These are phyloP conservation scores for Pyrgilauda ruficollis DNA, from an alignment of 2,113 vertebrate genomes.

Conservation along the genomic window DNA sequence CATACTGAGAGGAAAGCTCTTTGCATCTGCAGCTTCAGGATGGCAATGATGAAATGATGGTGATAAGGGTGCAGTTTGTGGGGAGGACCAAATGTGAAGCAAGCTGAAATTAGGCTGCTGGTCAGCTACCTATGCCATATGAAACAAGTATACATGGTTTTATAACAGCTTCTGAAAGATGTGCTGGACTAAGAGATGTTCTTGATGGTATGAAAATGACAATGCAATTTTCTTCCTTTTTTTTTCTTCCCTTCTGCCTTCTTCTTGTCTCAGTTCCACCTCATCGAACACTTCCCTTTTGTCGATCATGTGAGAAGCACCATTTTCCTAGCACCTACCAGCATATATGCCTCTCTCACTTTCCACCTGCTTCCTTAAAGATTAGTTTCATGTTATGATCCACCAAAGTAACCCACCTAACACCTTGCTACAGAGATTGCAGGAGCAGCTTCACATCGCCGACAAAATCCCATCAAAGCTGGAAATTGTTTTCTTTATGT, in stretches of 20 bases:
- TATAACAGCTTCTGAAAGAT: neutral
- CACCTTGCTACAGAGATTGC: neutral
- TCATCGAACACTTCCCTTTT: neutral
- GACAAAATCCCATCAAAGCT: neutral
- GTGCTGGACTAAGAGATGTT: neutral
- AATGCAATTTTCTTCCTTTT: neutral
- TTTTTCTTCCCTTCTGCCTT: neutral
- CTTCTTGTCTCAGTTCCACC: neutral
- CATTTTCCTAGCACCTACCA: neutral
- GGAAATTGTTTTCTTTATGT: conserved; percentile 54
- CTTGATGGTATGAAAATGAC: neutral
- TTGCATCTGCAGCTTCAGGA: neutral
- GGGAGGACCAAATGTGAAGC: neutral
- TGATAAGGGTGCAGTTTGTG: neutral
- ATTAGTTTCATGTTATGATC: conserved; percentile 44
- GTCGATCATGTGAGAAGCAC: neutral
- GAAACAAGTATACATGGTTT: neutral
- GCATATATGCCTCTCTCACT: neutral
- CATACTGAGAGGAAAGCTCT: neutral
- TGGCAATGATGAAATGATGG: neutral
- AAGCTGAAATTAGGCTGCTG: neutral
- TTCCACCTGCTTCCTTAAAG: conserved; percentile 37
- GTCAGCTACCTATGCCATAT: neutral
- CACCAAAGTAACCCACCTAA: neutral
- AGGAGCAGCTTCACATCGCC: neutral